Percentiles rank a stretch among this genome's conserved stretches.
These are phyloP conservation scores for Tenebrosternarchus preto DNA, from an alignment of 2,113 vertebrate species.

Conservation along the genomic window DNA sequence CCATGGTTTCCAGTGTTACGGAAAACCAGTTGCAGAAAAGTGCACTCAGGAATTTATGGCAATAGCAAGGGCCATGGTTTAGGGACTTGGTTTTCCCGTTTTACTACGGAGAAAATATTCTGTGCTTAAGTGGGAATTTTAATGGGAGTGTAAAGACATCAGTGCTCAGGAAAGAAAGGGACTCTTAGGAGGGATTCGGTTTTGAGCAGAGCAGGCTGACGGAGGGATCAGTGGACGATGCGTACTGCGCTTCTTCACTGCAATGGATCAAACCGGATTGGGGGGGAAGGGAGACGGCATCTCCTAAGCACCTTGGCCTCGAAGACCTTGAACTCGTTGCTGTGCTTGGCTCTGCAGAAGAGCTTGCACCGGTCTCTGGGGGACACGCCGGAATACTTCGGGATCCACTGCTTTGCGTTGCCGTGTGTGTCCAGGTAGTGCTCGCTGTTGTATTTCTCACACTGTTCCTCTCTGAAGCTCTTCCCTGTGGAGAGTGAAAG, in stretches of 20 bases:
- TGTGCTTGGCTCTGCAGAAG: slow-evolving; percentile 85
- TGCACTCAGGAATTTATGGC: slow-evolving; percentile 36
- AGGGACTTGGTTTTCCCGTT: slow-evolving; percentile 37
- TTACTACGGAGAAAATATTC: slow-evolving; percentile 49
- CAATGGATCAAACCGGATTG: slow-evolving; percentile 5
- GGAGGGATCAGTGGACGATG: not conserved
- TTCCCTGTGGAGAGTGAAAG: slow-evolving; percentile 73
- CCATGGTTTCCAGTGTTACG: slow-evolving; percentile 28
- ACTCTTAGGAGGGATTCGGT: slow-evolving; percentile 15
- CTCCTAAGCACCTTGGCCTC: slow-evolving; percentile 82
- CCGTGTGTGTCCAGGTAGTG: slow-evolving; percentile 82
- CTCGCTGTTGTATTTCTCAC: slow-evolving; percentile 88
- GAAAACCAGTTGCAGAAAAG: slow-evolving; percentile 38
- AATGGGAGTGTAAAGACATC: slow-evolving; percentile 44
- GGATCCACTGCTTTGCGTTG: slow-evolving; percentile 87
- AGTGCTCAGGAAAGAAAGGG: slow-evolving; percentile 4
- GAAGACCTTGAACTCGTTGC: slow-evolving; percentile 95
- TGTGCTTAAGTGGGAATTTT: slow-evolving; percentile 35
- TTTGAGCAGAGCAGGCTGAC: not conserved
- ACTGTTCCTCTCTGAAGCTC: slow-evolving; percentile 95
- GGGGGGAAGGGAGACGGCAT: not conserved
- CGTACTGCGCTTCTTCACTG: not conserved
- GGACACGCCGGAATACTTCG: slow-evolving; percentile 90
- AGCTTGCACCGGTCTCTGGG: slow-evolving; percentile 93
- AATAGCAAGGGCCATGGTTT: slow-evolving; percentile 13